A percentile compares a stretch with the other conserved stretches of the same genome.
These are phyloP conservation scores for Leptatherina wallacei DNA, from an alignment of 2,797 vertebrate genomes.

Conservation along the genomic window DNA sequence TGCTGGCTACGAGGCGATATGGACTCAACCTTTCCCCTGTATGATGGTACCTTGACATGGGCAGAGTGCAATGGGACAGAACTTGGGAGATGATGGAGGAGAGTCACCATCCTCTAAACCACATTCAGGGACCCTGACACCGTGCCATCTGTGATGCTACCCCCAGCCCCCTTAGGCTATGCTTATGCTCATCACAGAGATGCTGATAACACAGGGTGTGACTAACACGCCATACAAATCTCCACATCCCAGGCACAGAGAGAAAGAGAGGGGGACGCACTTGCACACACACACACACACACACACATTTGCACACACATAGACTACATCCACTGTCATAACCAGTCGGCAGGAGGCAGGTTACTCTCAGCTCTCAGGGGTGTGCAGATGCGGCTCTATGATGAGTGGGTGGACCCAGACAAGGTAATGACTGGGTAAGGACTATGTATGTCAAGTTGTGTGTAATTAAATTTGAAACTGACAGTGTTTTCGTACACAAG, in stretches of 20 bases:
- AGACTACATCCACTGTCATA: slow-evolving; percentile 58
- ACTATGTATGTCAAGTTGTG: slow-evolving; percentile 68
- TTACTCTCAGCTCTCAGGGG: slow-evolving; percentile 59
- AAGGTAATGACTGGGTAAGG: slow-evolving; percentile 79
- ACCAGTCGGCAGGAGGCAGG: slow-evolving; percentile 60
- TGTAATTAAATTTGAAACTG: slow-evolving; percentile 82
- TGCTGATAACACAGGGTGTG: slow-evolving; percentile 84
- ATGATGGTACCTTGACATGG: slow-evolving; percentile 67
- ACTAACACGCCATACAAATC: slow-evolving; percentile 84
- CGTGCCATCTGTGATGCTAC: slow-evolving; percentile 79
- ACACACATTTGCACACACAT: slow-evolving; percentile 42
- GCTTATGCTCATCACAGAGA: slow-evolving; percentile 85
- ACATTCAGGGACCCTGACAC: slow-evolving; percentile 75
- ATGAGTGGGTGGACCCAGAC: slow-evolving; percentile 80
- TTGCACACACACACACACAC: slow-evolving; percentile 38
- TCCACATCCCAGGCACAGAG: slow-evolving; percentile 81
- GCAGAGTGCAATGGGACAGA: slow-evolving; percentile 53
- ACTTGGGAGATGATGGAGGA: slow-evolving; percentile 53
- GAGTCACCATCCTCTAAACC: slow-evolving; percentile 60
- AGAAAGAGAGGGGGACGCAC: slow-evolving; percentile 61
- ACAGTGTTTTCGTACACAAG: slow-evolving; percentile 71
- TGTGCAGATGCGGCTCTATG: slow-evolving; percentile 59
- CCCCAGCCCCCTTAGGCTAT: slow-evolving; percentile 77
- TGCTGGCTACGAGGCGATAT: slow-evolving; percentile 47
- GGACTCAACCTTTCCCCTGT: slow-evolving; percentile 61